Conservation (phyloP, 2,113 vertebrate species). For the Cynocephalus volans region DNA sequence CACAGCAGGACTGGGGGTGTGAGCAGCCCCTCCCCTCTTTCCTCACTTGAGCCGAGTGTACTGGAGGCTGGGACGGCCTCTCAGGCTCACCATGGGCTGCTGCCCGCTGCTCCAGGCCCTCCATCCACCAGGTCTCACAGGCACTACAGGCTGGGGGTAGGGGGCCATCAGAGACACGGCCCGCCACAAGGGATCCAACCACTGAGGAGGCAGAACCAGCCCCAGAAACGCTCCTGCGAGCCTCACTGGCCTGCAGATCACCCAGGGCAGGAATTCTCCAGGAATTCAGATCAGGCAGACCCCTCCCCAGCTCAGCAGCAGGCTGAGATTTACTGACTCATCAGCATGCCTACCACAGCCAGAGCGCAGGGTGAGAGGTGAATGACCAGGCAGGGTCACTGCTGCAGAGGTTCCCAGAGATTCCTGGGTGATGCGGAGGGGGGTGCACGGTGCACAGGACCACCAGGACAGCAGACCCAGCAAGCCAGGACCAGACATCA, state of each 20-base stretch:
- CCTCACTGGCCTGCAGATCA: background rate
- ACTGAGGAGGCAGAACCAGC: too few species aligned
- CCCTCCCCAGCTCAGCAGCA: background rate
- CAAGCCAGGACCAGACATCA: background rate
- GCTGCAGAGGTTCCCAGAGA: background rate
- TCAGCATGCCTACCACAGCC: background rate
- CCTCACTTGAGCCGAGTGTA: background rate
- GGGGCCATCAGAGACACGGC: background rate
- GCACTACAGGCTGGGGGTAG: fast-evolving
- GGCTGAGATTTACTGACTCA: background rate
- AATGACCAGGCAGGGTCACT: background rate
- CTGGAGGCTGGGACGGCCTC: background rate
- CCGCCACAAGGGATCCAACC: fast-evolving
- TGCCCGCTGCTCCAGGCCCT: background rate
- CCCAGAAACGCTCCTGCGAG: background rate
- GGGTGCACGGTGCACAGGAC: background rate
- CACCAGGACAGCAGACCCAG: background rate
- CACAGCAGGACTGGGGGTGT: background rate
- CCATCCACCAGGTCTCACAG: background rate
- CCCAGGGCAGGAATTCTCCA: background rate
- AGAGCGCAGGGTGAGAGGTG: too few species aligned
- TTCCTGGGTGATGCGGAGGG: background rate
- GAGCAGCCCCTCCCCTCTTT: too few species aligned
- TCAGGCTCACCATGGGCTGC: too few species aligned
- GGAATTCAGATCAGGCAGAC: background rate